Conservation (phyloP, 2,113 vertebrate species). For the Shinisaurus crocodilurus region DNA sequence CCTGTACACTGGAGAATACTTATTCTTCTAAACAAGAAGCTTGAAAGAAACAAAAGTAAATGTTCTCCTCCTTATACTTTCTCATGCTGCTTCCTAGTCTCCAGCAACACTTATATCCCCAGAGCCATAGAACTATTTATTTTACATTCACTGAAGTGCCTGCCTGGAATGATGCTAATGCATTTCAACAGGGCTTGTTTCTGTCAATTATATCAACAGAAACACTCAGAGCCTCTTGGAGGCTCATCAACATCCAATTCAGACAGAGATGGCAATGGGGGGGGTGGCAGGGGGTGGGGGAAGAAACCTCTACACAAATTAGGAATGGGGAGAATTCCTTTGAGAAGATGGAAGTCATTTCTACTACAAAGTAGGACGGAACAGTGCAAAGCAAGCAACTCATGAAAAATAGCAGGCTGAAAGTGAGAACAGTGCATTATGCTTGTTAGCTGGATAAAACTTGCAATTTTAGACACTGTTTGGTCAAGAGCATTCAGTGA, state of each 20-base stretch:
- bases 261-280: not conserved
- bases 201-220: conserved; percentile 1
- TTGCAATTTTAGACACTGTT: conserved; percentile 18
- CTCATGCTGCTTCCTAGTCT: not conserved
- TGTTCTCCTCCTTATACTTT: not conserved
- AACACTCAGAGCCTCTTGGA: not conserved
- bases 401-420: not conserved
- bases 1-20: not conserved
- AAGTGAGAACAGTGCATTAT: not conserved
- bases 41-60: conserved; percentile 2
- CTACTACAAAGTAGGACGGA: not conserved
- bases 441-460: not conserved
- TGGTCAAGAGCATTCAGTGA: conserved; percentile 56
- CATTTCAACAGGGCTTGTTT: not conserved
- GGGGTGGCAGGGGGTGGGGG: not conserved
- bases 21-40: not conserved
- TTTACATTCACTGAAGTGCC: conserved; percentile 1
- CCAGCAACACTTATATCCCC: not conserved
- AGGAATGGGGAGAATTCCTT: not conserved
- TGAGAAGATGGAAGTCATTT: not conserved
- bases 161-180: conserved; percentile 5
- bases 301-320: not conserved
- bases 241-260: not conserved
- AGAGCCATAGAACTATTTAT: not conserved
- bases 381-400: not conserved